Percentiles rank a stretch among this genome's conserved stretches.
These are phyloP conservation scores for Gymnocypris eckloni DNA, from an alignment of 2,797 vertebrate genomes.

Conservation along the genomic window DNA sequence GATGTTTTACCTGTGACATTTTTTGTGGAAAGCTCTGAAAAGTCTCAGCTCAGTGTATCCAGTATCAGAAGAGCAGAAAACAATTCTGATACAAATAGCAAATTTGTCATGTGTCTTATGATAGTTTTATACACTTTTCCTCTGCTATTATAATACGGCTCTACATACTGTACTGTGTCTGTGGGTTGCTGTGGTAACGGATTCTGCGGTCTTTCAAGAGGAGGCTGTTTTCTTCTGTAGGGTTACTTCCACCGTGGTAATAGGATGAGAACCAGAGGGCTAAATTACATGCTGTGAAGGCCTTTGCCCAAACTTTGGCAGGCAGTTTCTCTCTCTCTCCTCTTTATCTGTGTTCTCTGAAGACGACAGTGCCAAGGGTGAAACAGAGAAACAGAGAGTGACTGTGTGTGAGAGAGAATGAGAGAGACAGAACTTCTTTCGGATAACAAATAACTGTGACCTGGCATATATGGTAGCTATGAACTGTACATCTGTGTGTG, in stretches of 20 bases:
- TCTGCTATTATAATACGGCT: not conserved
- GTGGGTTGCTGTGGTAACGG: conserved; percentile 2
- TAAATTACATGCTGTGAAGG: conserved; percentile 49
- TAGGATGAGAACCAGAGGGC: conserved; percentile 45
- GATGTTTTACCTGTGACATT: not conserved
- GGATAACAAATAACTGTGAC: conserved; percentile 13
- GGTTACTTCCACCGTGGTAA: conserved; percentile 37
- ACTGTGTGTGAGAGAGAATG: not conserved
- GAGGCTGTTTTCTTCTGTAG: conserved; percentile 25
- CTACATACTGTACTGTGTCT: not conserved
- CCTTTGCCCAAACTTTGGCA: conserved; percentile 42
- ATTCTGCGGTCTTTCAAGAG: conserved; percentile 2
- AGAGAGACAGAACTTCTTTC: not conserved
- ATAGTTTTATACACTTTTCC: not conserved
- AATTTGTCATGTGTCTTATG: not conserved
- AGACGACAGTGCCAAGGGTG: conserved; percentile 21
- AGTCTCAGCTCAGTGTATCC: not conserved
- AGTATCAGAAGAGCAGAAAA: not conserved
- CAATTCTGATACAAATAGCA: not conserved
- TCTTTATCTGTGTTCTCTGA: conserved; percentile 23
- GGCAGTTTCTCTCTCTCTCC: conserved; percentile 20
- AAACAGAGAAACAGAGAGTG: conserved; percentile 7
- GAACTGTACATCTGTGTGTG: not conserved
- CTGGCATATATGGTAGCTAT: not conserved
- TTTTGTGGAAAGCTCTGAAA: too few species aligned